Evolutionary conservation across 2,888 invertebrate species (phyloP).

Genomic region (Cybosia mesomella): DNA sequence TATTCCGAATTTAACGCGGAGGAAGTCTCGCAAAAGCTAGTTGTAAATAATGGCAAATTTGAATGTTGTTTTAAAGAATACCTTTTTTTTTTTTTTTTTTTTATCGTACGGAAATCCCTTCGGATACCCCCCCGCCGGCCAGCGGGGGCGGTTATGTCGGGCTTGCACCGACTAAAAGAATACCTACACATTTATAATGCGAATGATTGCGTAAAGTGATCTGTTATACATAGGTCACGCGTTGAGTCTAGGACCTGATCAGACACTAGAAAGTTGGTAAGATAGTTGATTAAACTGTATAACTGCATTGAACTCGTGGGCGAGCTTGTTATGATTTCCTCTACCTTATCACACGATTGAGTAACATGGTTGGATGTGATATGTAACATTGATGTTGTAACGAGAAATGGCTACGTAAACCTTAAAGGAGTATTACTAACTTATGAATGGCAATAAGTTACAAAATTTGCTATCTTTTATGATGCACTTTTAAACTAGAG

Average conservation of each 20-base stretch:
- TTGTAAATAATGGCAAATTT: not conserved
- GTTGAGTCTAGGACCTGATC: not conserved
- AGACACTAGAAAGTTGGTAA: conserved; percentile 8
- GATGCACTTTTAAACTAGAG: not conserved
- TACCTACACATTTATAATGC: not conserved
- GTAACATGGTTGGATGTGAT: conserved; percentile 31
- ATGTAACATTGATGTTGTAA: conserved; percentile 36
- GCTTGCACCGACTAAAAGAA: no score
- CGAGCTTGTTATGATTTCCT: conserved; percentile 31
- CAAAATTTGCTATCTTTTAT: no score
- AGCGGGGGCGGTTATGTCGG: no score
- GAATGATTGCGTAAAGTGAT: not conserved
- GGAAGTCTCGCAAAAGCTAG: no score
- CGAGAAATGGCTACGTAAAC: conserved; percentile 27
- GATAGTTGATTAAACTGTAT: conserved; percentile 15
- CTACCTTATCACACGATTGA: conserved; percentile 37
- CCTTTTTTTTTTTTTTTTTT: not conserved
- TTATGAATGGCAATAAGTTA: not conserved
- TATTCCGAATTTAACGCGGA: no score
- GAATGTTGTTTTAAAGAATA: not conserved
- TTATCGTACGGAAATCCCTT: no score
- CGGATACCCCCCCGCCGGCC: no score
- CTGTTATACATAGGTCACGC: not conserved
- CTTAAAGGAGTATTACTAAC: conserved; percentile 14
- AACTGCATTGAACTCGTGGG: conserved; percentile 17